These are phyloP conservation scores for Notamacropus eugenii DNA, from an alignment of 2,797 vertebrate genomes.

Conservation along the genomic window DNA sequence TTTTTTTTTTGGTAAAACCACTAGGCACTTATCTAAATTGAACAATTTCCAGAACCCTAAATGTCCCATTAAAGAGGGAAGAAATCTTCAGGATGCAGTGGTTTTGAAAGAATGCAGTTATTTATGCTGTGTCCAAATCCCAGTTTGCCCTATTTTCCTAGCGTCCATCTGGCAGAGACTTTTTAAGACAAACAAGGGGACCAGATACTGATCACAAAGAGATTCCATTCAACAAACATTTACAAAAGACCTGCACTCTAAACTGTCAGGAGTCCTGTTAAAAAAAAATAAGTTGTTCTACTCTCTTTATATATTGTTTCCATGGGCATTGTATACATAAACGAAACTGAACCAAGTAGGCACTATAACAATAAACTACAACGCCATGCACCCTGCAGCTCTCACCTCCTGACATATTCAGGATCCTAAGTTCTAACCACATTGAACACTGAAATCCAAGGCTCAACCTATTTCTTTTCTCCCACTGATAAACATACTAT, in stretches of 20 bases:
- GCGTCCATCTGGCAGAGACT: slow-evolving; percentile 73
- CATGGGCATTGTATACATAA: slow-evolving; percentile 47
- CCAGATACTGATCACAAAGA: slow-evolving; percentile 44
- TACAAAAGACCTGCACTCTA: slow-evolving; percentile 39
- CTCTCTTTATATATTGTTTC: slow-evolving; percentile 51
- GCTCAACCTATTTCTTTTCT: background rate
- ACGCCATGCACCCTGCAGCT: background rate
- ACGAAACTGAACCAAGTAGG: background rate
- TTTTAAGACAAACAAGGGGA: slow-evolving; percentile 66
- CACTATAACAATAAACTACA: background rate
- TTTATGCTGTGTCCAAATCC: slow-evolving; percentile 49
- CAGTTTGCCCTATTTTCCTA: slow-evolving; percentile 57
- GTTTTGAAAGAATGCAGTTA: slow-evolving; percentile 69
- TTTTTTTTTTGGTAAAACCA: slow-evolving; percentile 53
- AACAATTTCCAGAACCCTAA: slow-evolving; percentile 71
- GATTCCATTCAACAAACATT: slow-evolving; percentile 62
- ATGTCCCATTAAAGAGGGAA: slow-evolving; percentile 65
- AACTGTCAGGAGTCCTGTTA: slow-evolving; percentile 58
- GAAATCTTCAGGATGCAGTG: slow-evolving; percentile 65
- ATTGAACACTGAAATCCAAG: background rate
- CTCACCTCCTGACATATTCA: background rate
- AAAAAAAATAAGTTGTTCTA: slow-evolving; percentile 54
- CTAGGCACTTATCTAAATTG: slow-evolving; percentile 66
- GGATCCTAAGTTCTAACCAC: rapidly evolving
- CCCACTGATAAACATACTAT: rapidly evolving